Percentiles rank a stretch among this genome's conserved stretches.
Evolutionary conservation across 1,140 invertebrate species (phyloP).

Genomic region (Holcopasites calliopsidis): DNA sequence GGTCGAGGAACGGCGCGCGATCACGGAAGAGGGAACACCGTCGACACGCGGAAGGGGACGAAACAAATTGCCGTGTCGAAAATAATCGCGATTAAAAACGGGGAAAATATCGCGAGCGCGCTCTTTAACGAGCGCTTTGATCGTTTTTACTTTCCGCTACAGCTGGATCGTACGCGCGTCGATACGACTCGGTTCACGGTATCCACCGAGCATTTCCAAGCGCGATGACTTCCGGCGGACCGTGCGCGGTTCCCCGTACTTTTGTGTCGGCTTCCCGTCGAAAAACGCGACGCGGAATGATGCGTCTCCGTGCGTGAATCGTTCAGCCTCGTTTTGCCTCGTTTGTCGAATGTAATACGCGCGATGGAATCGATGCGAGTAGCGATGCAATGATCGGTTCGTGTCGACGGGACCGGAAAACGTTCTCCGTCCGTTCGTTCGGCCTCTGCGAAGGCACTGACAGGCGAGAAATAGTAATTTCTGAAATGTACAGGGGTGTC

Average conservation of each 20-base stretch:
- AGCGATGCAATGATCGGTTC: constrained; percentile 7
- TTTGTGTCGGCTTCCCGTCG: neutral
- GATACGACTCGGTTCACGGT: constrained; percentile 24
- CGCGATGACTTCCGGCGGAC: neutral
- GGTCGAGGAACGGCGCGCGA: too few relatives aligned
- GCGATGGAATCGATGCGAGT: constrained; percentile 33
- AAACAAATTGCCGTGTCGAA: neutral
- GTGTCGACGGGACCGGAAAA: neutral
- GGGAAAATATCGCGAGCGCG: constrained; percentile 2
- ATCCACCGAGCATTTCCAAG: neutral
- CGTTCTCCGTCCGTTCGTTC: neutral
- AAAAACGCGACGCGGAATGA: neutral
- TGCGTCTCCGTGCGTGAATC: constrained; percentile 6
- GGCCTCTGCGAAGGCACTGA: neutral
- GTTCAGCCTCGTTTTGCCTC: too few relatives aligned
- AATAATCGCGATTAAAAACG: constrained; percentile 10
- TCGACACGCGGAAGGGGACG: neutral
- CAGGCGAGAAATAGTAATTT: too few relatives aligned
- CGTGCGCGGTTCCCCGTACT: neutral
- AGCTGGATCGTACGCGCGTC: constrained; percentile 25
- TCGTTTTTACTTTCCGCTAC: neutral
- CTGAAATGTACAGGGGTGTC: too few relatives aligned
- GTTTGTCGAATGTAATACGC: constrained; percentile 1
- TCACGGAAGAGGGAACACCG: too few relatives aligned
- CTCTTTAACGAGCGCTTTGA: constrained; percentile 11